Evolutionary conservation across 1,140 invertebrate genomes (phyloP), one percentile per base, ranked within the genome.

Genomic region (Elysia chlorotica): DNA sequence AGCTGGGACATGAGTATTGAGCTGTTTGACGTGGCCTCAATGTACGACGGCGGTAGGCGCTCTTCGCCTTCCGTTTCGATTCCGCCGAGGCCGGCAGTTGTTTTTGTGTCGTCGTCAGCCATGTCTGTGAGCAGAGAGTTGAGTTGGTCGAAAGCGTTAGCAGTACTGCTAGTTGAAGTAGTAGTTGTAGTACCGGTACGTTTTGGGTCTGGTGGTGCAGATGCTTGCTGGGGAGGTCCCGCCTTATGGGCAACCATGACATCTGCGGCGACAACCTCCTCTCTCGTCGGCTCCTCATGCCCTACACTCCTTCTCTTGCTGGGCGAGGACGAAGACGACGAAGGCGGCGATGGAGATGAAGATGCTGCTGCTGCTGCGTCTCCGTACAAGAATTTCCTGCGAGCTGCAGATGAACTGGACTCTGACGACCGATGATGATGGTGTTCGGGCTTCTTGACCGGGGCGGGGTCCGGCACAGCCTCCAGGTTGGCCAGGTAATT

Each of bases 401-500:
- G 5, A 4, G 59, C 38, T 6, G 69, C 69, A 5, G 69, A 56
- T 1, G 57, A 1, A 5, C 48, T 59, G 36, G 25, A 62, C 23
- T 48, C 57, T 19, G 23, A 41, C 17, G 57, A 23, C 23, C 36
- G 36, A 25, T 56, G 48, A 0, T 38, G 37, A 17, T 23, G 33
- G 14, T 71, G 37, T 33, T 65, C 23, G 28, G 19, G 33, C 23
- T 21, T 54, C 1, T 35, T 31, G 19, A 59, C 71, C 17, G 25
- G n/a, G 38, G 57, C 67, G 2, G 25, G 28, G 5, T 61, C 70
- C 5, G 23, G 65, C 17, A 70, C 36, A 4, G 65, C 1, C 5
- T 28, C 14, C 5, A 75, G 30, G 36, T 73, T 76, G 53, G 77
- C 74, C 66, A 79, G 75, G 67, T 84, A 84, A n/a, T 69, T 77